Percentiles rank a stretch among this genome's conserved stretches.
These are phyloP conservation scores for Sphaeridia pumilis DNA, from an alignment of 2,888 invertebrate species.

Conservation along the genomic window DNA sequence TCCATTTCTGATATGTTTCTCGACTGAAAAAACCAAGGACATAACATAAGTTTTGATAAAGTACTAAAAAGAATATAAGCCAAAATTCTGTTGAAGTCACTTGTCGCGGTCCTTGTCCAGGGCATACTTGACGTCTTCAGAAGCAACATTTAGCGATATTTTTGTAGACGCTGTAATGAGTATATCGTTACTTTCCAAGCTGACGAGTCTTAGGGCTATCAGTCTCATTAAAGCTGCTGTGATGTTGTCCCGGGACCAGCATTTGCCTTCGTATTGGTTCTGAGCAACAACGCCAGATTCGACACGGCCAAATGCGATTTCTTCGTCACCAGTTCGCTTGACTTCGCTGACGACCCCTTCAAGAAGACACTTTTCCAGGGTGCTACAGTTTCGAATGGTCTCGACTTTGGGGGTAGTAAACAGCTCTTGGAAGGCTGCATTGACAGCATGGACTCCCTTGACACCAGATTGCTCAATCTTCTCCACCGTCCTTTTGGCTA, in stretches of 20 bases:
- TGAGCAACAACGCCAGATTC: conserved; percentile 14
- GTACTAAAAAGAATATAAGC: too few species aligned
- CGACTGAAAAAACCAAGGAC: too few species aligned
- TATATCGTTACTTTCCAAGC: conserved; percentile 18
- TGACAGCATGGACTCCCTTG: conserved; percentile 57
- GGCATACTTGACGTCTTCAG: conserved; percentile 30
- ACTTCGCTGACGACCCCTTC: conserved; percentile 21
- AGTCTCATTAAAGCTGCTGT: conserved; percentile 21
- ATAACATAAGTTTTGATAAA: too few species aligned
- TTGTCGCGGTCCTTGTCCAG: conserved; percentile 13
- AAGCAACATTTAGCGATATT: conserved; percentile 27
- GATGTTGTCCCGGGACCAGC: conserved; percentile 11
- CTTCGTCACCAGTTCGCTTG: conserved; percentile 25
- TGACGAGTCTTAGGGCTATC: conserved; percentile 19
- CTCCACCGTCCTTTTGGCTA: conserved; percentile 81
- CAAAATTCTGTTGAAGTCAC: too few species aligned
- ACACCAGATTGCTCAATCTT: conserved; percentile 51
- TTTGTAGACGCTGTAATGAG: conserved; percentile 19
- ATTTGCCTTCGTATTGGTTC: conserved; percentile 23
- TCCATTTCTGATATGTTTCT: too few species aligned
- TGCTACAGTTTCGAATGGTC: conserved; percentile 49
- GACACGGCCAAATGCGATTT: conserved; percentile 20
- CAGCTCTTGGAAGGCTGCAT: conserved; percentile 71
- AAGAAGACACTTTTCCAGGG: conserved; percentile 25
- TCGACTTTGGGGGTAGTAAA: conserved; percentile 73